Conservation (phyloP, 2,888 invertebrate genomes). For the Lymantria dispar region DNA sequence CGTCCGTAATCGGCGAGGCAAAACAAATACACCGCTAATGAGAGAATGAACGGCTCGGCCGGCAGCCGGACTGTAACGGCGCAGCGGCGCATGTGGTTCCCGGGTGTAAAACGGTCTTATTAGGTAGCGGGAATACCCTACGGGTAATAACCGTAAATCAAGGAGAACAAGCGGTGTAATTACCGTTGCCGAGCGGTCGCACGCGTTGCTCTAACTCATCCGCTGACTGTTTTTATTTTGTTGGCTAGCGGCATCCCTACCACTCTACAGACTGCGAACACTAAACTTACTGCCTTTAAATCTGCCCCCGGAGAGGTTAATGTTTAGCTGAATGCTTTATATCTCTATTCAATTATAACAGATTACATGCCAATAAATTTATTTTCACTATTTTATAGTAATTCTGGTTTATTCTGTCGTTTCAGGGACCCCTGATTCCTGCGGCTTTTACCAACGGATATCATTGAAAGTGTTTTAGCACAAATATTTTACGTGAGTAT, state of each 20-base stretch:
- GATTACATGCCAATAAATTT: conserved; percentile 46
- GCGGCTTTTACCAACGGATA: conserved; percentile 99
- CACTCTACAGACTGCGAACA: conserved; percentile 76
- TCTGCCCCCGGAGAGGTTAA: conserved; percentile 73
- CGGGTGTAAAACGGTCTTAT: conserved; percentile 81
- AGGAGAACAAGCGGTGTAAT: conserved; percentile 83
- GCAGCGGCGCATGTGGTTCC: conserved; percentile 73
- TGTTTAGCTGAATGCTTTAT: conserved; percentile 68
- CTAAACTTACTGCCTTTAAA: conserved; percentile 77
- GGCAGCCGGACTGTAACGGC: conserved; percentile 47
- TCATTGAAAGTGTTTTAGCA: conserved; percentile 89
- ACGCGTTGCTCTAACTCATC: conserved; percentile 79
- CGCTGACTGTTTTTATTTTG: conserved; percentile 79
- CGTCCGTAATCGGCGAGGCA: conserved; percentile 68
- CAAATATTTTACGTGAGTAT: conserved; percentile 81
- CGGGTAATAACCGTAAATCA: conserved; percentile 84
- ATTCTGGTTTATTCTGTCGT: conserved; percentile 55
- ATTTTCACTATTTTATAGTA: conserved; percentile 23
- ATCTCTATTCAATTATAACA: conserved; percentile 67
- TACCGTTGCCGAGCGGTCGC: conserved; percentile 80
- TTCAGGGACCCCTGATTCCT: conserved; percentile 98
- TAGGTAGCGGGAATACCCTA: conserved; percentile 81
- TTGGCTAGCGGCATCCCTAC: conserved; percentile 67
- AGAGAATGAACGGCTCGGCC: conserved; percentile 71
- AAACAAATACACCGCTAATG: conserved; percentile 76